A percentile compares a stretch with the other conserved stretches of the same genome.
Conservation (phyloP, 2,113 vertebrate genomes). For the Polyodon spathula region DNA sequence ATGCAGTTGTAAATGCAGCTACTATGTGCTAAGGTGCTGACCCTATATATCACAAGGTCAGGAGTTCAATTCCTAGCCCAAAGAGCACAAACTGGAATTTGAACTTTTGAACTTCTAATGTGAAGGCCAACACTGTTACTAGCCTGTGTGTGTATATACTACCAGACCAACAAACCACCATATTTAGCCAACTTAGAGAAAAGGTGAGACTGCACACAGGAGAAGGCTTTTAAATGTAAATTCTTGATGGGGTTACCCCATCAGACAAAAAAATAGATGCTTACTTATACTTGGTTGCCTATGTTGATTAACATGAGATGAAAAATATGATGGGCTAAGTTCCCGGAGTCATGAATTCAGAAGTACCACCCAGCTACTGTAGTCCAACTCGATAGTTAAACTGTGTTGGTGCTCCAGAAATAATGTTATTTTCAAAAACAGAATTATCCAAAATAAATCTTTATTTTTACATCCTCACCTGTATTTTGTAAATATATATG, state of each 20-base stretch:
- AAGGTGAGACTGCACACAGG: background rate
- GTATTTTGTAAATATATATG: too few relatives aligned
- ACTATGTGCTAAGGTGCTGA: slow-evolving; percentile 45
- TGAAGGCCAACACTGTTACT: slow-evolving; percentile 26
- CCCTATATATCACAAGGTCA: slow-evolving; percentile 38
- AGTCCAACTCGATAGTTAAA: too few relatives aligned
- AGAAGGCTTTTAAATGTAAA: background rate
- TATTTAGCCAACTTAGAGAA: slow-evolving; percentile 1
- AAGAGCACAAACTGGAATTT: slow-evolving; percentile 40
- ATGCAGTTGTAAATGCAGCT: slow-evolving; percentile 56
- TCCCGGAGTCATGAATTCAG: too few relatives aligned
- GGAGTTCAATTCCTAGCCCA: slow-evolving; percentile 48
- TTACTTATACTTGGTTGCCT: background rate
- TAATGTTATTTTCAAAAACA: too few relatives aligned
- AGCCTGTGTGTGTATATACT: slow-evolving; percentile 32
- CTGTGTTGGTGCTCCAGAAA: too few relatives aligned
- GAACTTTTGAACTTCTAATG: slow-evolving; percentile 51
- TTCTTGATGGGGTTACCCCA: background rate
- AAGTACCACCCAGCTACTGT: too few relatives aligned
- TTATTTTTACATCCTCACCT: too few relatives aligned
- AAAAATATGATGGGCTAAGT: too few relatives aligned
- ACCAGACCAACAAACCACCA: background rate
- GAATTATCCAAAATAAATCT: too few relatives aligned
- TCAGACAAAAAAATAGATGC: background rate
- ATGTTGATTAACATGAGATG: too few relatives aligned